A percentile compares a stretch with the other conserved stretches of the same genome.
phyloP scores from a whole-genome alignment of 2,113 vertebrate species.

The Microcebus tavaratra region DNA sequence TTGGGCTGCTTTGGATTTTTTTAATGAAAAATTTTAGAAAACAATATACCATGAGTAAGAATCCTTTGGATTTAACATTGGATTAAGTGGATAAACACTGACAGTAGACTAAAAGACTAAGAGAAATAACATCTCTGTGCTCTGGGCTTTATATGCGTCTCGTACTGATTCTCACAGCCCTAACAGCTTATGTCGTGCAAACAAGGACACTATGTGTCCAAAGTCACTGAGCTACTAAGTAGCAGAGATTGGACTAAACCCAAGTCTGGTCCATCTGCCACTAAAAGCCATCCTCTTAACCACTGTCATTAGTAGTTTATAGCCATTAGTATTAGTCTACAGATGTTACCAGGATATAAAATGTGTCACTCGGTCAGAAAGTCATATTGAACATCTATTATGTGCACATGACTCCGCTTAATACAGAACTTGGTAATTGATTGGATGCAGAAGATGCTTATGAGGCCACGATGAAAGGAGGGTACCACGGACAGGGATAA shows the following conservation, averaged over 20 bases:
- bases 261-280: not conserved
- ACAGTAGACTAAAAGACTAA: not conserved
- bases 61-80: not conserved
- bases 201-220: not conserved
- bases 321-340: not conserved
- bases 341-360: not conserved
- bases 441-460: not conserved
- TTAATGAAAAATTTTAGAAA: no score
- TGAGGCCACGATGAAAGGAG: not conserved
- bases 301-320: not conserved
- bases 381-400: not conserved
- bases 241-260: not conserved
- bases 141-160: not conserved
- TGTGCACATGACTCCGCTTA: not conserved
- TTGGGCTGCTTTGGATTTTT: not conserved
- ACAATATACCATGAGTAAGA: no score
- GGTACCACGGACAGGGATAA: rapidly evolving
- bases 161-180: not conserved
- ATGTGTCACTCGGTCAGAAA: not conserved
- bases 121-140: not conserved
- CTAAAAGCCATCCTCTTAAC: not conserved
- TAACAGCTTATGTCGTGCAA: not conserved
- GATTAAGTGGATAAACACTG: not conserved
- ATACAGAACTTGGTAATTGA: not conserved
- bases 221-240: not conserved